phyloP scores from a whole-genome alignment of 2,797 vertebrate genomes.

The Loris lydekkerianus region DNA sequence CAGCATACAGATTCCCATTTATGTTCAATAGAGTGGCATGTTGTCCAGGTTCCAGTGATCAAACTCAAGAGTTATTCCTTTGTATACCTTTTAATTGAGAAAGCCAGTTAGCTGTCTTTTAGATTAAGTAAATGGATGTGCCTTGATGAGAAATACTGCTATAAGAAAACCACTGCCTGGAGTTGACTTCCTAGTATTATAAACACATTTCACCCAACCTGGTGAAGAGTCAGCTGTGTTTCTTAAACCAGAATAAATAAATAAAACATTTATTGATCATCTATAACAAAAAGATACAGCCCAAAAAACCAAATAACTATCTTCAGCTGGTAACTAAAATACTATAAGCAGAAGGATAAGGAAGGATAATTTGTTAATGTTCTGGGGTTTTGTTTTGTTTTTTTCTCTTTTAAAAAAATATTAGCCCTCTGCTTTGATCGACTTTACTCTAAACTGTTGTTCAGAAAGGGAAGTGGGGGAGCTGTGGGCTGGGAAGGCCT shows the following conservation, averaged over 20 bases:
- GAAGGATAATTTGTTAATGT: background rate
- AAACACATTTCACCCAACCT: background rate
- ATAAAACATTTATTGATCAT: background rate
- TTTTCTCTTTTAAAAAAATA: slow-evolving; percentile 10
- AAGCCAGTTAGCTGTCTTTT: background rate
- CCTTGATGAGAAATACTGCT: background rate
- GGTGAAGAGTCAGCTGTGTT: background rate
- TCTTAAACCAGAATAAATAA: slow-evolving; percentile 44
- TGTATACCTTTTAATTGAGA: background rate
- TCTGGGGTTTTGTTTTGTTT: background rate
- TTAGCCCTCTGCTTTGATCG: background rate
- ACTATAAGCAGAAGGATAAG: background rate
- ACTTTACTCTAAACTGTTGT: background rate
- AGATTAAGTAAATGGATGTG: background rate
- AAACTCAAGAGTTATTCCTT: background rate
- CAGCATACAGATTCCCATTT: background rate
- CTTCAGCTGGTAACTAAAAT: background rate
- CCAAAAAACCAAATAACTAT: background rate
- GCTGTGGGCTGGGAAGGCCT: background rate
- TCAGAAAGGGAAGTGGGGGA: background rate
- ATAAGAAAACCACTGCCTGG: background rate
- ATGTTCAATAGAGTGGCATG: background rate
- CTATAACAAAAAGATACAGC: background rate
- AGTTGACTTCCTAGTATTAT: background rate
- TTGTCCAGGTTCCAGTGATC: background rate